Evolutionary conservation across 2,888 invertebrate genomes (phyloP).

Genomic region (Fabriciana adippe): DNA sequence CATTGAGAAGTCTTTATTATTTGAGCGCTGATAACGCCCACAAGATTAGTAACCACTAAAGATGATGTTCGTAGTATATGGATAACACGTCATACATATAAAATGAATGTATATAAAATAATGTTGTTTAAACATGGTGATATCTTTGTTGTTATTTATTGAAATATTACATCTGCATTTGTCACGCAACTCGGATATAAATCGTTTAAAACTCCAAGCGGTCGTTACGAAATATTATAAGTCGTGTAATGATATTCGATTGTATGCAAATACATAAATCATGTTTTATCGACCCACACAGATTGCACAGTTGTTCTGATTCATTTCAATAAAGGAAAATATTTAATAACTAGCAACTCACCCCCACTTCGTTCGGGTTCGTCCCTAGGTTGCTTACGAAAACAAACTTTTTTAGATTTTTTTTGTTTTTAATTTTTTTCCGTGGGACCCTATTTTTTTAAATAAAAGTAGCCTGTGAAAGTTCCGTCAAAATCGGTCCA

Average conservation of each 20-base stretch:
- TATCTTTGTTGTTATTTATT: neutral
- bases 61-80: too few relatives aligned
- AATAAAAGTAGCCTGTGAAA: too few relatives aligned
- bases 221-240: conserved; percentile 24
- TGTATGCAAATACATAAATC: conserved; percentile 31
- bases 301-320: neutral
- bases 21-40: too few relatives aligned
- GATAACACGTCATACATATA: neutral
- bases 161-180: conserved; percentile 7
- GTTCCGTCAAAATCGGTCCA: too few relatives aligned
- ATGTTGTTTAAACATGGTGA: neutral
- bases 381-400: too few relatives aligned
- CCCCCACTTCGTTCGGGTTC: too few relatives aligned
- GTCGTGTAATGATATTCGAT: conserved; percentile 25
- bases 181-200: conserved; percentile 9
- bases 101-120: too few relatives aligned
- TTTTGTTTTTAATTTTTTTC: too few relatives aligned
- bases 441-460: too few relatives aligned
- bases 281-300: conserved; percentile 19
- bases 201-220: conserved; percentile 10
- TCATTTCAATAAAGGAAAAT: neutral
- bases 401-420: too few relatives aligned
- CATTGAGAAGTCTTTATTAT: too few relatives aligned
- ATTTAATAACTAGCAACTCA: neutral
- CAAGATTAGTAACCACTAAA: too few relatives aligned